phyloP scores from a whole-genome alignment of 2,888 invertebrate species.

The Gari tellinella region DNA sequence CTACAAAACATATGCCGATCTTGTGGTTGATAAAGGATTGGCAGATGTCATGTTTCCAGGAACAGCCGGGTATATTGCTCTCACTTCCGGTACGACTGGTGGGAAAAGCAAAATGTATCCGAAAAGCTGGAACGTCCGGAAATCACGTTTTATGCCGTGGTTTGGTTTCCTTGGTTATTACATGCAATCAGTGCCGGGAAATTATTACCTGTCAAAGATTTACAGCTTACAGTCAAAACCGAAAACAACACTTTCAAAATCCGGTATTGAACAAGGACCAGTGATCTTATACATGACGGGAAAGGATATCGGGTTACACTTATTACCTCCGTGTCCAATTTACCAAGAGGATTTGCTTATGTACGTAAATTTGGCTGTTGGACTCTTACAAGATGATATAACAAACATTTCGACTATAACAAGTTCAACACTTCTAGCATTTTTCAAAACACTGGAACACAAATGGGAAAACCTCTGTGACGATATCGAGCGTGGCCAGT shows the following conservation, averaged over 20 bases:
- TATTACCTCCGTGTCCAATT: too few relatives aligned
- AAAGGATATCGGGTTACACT: neutral
- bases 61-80: slow-evolving; percentile 23
- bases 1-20: slow-evolving; percentile 26
- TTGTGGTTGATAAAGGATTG: slow-evolving; percentile 15
- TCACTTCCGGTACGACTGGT: slow-evolving; percentile 49
- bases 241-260: neutral
- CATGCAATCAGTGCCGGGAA: neutral
- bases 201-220: neutral
- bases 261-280: neutral
- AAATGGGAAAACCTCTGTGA: slow-evolving; percentile 3
- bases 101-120: slow-evolving; percentile 47
- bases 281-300: neutral
- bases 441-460: neutral
- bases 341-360: neutral
- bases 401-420: neutral
- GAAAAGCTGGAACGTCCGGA: slow-evolving; percentile 11
- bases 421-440: neutral
- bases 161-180: neutral
- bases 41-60: slow-evolving; percentile 47
- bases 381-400: neutral
- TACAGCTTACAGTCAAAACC: neutral
- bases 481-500: neutral
- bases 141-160: neutral
- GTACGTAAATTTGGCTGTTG: neutral